Conservation (phyloP, 1,140 invertebrate species). For the Neodiprion pinetum region DNA sequence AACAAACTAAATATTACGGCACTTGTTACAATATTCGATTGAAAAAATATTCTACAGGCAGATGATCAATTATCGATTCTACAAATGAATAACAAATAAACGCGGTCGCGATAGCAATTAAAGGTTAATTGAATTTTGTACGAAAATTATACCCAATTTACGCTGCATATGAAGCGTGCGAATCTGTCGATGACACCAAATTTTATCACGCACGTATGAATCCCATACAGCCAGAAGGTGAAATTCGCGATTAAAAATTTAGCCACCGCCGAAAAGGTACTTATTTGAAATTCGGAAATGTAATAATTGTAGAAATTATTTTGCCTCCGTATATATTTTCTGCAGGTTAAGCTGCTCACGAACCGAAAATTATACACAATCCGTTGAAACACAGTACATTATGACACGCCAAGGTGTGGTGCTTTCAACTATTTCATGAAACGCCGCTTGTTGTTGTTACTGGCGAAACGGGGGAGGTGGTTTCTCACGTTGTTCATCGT, state of each 20-base stretch:
- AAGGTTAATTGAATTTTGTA: no score
- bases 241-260: neutral
- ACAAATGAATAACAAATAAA: no score
- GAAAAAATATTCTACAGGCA: no score
- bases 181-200: neutral
- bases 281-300: neutral
- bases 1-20: no score
- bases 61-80: no score
- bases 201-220: neutral
- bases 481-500: neutral
- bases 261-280: neutral
- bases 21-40: no score
- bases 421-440: constrained; percentile 8
- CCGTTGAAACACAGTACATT: neutral
- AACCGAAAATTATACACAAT: neutral
- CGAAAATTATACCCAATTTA: neutral
- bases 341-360: neutral
- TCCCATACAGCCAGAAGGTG: neutral
- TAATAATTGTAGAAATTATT: neutral
- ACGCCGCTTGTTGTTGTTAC: neutral
- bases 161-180: neutral
- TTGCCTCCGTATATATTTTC: neutral
- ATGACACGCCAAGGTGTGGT: neutral
- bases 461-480: neutral
- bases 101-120: no score